Base-by-base conservation (phyloP, 64 coral and sea anemone genomes). In the Stichodactyla mertensii region DNA sequence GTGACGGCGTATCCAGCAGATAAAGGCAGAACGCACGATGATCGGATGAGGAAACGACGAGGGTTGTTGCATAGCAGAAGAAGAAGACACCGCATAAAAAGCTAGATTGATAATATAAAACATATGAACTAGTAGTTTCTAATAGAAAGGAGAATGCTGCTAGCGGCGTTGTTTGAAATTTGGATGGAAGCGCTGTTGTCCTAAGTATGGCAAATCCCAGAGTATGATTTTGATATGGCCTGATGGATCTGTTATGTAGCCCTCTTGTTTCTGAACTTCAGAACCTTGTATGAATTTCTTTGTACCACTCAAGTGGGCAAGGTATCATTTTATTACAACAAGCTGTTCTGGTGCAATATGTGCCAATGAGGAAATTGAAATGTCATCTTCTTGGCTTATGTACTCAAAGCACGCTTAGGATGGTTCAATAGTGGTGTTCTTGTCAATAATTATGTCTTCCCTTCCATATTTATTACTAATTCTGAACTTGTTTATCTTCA, bases 231-330 rank as follows among this genome's bases (percentile, higher is more conserved):
- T 94, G 15, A 91, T 91, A 64, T 67, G 88, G 36, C 93, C 93
- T 82, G 89, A 86, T 51, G 89, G 89, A 88, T 91, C 93, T 56
- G 79, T 52, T 51, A 91, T 90, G 55, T 90, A 94, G 19, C 84
- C 88, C 55, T 89, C 92, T 86, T 89, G 84, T 53, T 94, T 94
- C 74, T 90, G 89, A 60, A 94, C 88, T 88, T 86, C 79, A 90
- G 85, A 87, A 78, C 86, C 85, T 64, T 87, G 85, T 64, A 94
- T 84, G 67, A 87, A 52, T 84, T 90, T 52, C 18, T 94, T 90
- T 58, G 92, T 94, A 45, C 27, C 84, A 85, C 90, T 84, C 86
- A 92, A 52, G 55, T 92, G 57, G 61, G 74, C 67, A 69, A 94
- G 69, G 57, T 88, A 86, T 88, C 89, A 82, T 59, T 91, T 95